Percentiles rank a stretch among this genome's conserved stretches.
Evolutionary conservation across 2,888 invertebrate species (phyloP).

Genomic region (Cylloceria caligata): DNA sequence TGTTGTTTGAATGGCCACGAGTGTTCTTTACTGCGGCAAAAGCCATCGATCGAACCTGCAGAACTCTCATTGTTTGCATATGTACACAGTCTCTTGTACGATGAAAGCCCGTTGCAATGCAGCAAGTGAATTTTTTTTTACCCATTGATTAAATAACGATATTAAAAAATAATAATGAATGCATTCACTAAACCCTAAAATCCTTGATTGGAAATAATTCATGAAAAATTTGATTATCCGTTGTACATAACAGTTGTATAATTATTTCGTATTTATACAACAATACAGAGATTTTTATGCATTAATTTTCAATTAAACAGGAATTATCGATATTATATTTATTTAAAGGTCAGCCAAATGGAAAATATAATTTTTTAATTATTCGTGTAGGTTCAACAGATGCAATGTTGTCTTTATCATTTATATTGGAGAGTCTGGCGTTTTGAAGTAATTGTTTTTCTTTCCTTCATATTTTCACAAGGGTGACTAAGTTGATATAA

Average conservation of each 20-base stretch:
- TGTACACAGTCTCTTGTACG: not conserved
- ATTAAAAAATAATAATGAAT: conserved; percentile 27
- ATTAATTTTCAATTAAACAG: not conserved
- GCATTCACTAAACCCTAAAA: conserved; percentile 11
- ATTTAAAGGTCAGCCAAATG: not conserved
- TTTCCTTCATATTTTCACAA: not conserved
- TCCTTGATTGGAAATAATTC: not conserved
- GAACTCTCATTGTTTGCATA: conserved; percentile 29
- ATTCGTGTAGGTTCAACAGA: not conserved
- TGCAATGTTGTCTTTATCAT: not conserved
- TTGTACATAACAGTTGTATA: not conserved
- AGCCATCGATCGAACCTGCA: conserved; percentile 48
- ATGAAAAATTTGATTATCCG: conserved; percentile 15
- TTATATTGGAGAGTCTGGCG: not conserved
- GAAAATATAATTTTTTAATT: not conserved
- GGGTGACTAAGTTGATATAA: not conserved
- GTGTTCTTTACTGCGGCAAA: conserved; percentile 38
- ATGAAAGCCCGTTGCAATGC: not conserved
- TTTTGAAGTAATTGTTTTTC: not conserved
- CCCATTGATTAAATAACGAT: conserved; percentile 12
- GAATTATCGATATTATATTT: conserved; percentile 10
- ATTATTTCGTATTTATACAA: not conserved
- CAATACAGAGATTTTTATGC: not conserved
- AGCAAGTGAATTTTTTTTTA: not conserved
- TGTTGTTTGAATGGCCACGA: conserved; percentile 56